Evolutionary conservation across 2,797 vertebrate genomes (phyloP), one percentile per base, ranked within the genome.

Genomic region (Liparis tanakae): DNA sequence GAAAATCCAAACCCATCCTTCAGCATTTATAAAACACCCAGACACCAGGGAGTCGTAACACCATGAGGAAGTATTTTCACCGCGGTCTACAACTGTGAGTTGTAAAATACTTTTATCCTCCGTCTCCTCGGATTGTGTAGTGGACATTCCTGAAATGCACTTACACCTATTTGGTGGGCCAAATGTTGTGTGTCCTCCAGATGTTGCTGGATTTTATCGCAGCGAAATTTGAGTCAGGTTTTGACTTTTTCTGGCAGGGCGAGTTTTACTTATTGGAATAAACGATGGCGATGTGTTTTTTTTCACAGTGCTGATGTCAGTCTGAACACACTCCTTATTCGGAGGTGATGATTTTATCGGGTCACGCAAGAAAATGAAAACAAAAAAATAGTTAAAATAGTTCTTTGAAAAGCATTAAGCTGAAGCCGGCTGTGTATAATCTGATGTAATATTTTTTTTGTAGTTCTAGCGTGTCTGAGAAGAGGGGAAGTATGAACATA

Each of bases 381-480:
- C 65, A 37, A 43, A 30, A 14, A n/a, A n/a, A n/a, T n/a, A n/a
- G n/a, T 20, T 30, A 30, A 30, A 30, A 30, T 30, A 6, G 67
- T n/a, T 48, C 1, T 58, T 14, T 12, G 17, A 53, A 37, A 63
- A 78, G 60, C 72, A 72, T 78, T 73, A 78, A 69, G 14, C 33
- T 54, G 6, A 55, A 74, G 22, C 20, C 22, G 57, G 8, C 37
- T 58, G 15, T 34, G 33, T 74, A 12, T 48, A 58, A 30, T 54
- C 13, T 41, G 67, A 75, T 89, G 86, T 87, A 91, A 91, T 88
- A 82, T 46, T 76, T 65, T 17, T 46, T 0, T 83, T 88, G 72
- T 87, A 83, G 82, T 84, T 86, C 44, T 67, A 74, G 65, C 67
- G n/a, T 79, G 69, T 85, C 50, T 79, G 69, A 63, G 36, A 66